These are phyloP conservation scores for Heliconius nattereri DNA, from an alignment of 1,140 invertebrate species.

Conservation along the genomic window DNA sequence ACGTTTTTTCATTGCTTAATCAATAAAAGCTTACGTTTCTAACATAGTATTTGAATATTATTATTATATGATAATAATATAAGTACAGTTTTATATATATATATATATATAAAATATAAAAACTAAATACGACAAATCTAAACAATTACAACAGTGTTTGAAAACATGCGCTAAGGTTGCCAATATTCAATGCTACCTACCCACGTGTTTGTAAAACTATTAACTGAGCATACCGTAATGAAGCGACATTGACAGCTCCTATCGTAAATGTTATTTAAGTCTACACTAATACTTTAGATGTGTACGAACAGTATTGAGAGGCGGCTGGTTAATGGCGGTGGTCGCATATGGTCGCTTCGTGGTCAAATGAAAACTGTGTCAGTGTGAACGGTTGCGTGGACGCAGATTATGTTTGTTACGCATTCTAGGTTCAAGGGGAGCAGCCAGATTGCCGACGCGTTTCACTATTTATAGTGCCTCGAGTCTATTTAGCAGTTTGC, in stretches of 20 bases:
- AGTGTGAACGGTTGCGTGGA: slow-evolving; percentile 71
- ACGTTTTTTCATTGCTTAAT: too few species aligned
- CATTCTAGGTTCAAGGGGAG: slow-evolving; percentile 78
- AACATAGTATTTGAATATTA: too few species aligned
- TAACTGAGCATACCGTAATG: slow-evolving; percentile 1
- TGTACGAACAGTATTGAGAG: slow-evolving; percentile 29
- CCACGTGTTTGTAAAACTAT: slow-evolving; percentile 23
- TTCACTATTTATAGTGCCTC: slow-evolving; percentile 78
- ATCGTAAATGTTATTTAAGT: slow-evolving; percentile 13
- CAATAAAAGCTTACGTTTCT: too few species aligned
- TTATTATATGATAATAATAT: too few species aligned
- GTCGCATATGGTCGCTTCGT: slow-evolving; percentile 65
- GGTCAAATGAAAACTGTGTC: slow-evolving; percentile 76
- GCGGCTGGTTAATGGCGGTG: slow-evolving; percentile 54
- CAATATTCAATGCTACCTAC: slow-evolving; percentile 23
- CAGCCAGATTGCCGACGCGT: slow-evolving; percentile 74
- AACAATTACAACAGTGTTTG: slow-evolving; percentile 22
- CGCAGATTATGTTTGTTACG: slow-evolving; percentile 68
- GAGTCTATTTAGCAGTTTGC: slow-evolving; percentile 73
- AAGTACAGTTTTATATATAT: neutral
- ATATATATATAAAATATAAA: neutral
- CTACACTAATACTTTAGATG: neutral
- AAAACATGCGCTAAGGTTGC: slow-evolving; percentile 13
- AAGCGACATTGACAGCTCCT: slow-evolving; percentile 12
- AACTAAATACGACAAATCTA: neutral